phyloP scores from a whole-genome alignment of 2,888 invertebrate genomes.

The Temnothorax ravouxi region DNA sequence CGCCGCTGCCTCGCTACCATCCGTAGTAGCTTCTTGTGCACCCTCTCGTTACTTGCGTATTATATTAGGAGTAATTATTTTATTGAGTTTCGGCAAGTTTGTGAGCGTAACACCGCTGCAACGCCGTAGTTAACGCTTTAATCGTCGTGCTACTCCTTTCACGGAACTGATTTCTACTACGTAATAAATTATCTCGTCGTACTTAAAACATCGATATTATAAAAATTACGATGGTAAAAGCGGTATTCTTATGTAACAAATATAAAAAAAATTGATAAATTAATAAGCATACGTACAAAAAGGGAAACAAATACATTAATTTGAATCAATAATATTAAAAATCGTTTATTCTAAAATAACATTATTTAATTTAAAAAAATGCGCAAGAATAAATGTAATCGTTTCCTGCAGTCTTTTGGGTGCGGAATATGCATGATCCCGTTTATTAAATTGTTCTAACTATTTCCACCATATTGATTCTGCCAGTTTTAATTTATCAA shows the following conservation, averaged over 20 bases:
- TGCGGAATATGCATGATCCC: no score
- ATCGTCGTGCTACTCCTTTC: neutral
- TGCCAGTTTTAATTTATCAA: no score
- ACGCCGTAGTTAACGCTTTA: constrained; percentile 33
- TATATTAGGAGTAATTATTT: constrained; percentile 51
- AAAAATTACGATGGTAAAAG: neutral
- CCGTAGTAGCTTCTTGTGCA: constrained; percentile 32
- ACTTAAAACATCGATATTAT: neutral
- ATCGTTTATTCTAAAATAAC: neutral
- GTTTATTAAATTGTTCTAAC: no score
- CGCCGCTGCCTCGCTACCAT: neutral
- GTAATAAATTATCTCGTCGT: neutral
- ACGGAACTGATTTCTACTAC: neutral
- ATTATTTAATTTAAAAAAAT: no score
- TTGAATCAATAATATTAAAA: neutral
- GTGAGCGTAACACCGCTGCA: constrained; percentile 5
- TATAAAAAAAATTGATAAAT: neutral
- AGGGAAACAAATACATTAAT: neutral
- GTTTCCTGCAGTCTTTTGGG: no score
- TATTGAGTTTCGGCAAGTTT: constrained; percentile 48
- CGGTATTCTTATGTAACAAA: neutral
- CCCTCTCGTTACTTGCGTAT: constrained; percentile 38
- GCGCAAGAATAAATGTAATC: no score
- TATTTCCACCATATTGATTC: no score
- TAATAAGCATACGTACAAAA: neutral